These are phyloP conservation scores for Hyles euphorbiae DNA, from an alignment of 1,140 invertebrate genomes.

Conservation along the genomic window DNA sequence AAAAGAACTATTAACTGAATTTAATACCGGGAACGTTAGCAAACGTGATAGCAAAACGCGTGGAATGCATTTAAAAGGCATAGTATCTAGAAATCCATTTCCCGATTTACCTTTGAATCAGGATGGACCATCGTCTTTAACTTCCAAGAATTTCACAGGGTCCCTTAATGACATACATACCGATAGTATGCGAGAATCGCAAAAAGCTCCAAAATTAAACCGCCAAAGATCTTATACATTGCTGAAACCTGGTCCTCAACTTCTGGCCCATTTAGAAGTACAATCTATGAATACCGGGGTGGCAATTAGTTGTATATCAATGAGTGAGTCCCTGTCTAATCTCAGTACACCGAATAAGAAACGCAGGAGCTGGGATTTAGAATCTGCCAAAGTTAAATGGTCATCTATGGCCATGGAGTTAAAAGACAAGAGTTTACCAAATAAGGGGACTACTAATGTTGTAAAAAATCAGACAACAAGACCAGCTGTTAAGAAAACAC, in stretches of 20 bases:
- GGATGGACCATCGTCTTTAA: conserved; percentile 53
- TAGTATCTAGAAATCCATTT: conserved; percentile 21
- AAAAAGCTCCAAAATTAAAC: conserved; percentile 67
- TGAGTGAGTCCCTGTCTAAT: conserved; percentile 61
- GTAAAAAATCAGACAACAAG: conserved; percentile 25
- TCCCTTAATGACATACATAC: conserved; percentile 64
- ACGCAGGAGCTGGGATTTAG: conserved; percentile 75
- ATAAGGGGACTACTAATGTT: conserved; percentile 12
- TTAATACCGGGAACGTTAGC: conserved; percentile 11
- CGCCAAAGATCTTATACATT: conserved; percentile 80
- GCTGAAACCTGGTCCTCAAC: conserved; percentile 77
- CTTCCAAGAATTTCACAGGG: conserved; percentile 68
- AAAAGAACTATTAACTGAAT: conserved; percentile 24
- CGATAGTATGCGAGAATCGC: conserved; percentile 38
- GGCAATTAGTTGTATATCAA: conserved; percentile 71
- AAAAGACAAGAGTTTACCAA: conserved; percentile 44
- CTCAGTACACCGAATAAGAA: conserved; percentile 45
- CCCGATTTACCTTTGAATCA: conserved; percentile 31
- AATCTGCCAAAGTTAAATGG: conserved; percentile 63
- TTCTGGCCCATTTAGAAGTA: conserved; percentile 77
- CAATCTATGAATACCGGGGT: conserved; percentile 65
- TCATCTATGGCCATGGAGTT: conserved; percentile 59
- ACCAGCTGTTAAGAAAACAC: conserved; percentile 22
- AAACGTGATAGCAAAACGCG: background rate
- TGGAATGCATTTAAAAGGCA: too few species aligned